phyloP scores from a whole-genome alignment of 2,113 vertebrate species.

The Gobio gobio region DNA sequence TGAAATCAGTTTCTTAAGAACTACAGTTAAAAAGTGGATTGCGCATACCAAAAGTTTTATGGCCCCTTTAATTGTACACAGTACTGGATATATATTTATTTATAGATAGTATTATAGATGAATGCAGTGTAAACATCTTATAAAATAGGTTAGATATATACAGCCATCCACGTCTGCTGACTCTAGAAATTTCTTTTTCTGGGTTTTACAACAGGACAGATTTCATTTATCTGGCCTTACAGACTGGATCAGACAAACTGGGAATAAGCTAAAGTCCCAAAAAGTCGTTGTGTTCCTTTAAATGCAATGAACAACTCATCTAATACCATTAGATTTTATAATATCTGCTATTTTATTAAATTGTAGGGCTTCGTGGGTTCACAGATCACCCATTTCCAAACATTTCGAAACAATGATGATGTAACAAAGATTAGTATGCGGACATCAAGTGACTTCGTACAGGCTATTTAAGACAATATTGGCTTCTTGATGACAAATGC shows the following conservation, averaged over 20 bases:
- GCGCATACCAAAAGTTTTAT: not conserved
- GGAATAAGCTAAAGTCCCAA: too few species aligned
- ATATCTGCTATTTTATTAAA: too few species aligned
- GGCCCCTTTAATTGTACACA: not conserved
- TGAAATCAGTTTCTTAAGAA: not conserved
- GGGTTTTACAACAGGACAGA: not conserved
- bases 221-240: not conserved
- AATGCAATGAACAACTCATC: too few species aligned
- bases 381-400: too few species aligned
- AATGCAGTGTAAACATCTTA: not conserved
- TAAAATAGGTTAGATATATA: not conserved
- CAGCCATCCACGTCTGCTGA: not conserved
- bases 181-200: not conserved
- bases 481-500: too few species aligned
- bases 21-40: not conserved
- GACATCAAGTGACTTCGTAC: too few species aligned
- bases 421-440: too few species aligned
- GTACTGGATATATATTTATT: not conserved
- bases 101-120: not conserved
- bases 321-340: too few species aligned
- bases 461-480: too few species aligned
- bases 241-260: not conserved
- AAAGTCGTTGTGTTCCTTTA: too few species aligned
- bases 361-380: too few species aligned
- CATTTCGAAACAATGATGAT: too few species aligned